Conservation (phyloP, 2,888 invertebrate genomes). For the Chironomus riparius region DNA sequence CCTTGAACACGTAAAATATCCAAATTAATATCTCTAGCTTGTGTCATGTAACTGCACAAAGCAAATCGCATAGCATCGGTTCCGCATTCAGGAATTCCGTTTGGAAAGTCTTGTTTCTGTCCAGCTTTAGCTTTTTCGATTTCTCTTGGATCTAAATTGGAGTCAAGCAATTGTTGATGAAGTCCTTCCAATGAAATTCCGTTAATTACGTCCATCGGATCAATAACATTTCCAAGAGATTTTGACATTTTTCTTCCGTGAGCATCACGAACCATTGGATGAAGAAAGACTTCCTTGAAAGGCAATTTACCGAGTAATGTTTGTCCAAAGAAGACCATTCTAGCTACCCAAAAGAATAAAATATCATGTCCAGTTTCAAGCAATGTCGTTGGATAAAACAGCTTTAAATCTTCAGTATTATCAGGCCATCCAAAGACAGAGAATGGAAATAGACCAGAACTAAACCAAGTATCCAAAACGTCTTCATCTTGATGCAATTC, state of each 20-base stretch:
- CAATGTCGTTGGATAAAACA: slow-evolving; percentile 84
- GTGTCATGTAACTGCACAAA: slow-evolving; percentile 78
- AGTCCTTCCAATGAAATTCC: slow-evolving; percentile 77
- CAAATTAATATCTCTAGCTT: slow-evolving; percentile 89
- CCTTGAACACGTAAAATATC: slow-evolving; percentile 90
- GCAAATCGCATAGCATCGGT: slow-evolving; percentile 58
- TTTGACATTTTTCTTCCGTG: slow-evolving; percentile 99
- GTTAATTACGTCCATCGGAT: slow-evolving; percentile 89
- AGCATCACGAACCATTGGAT: slow-evolving; percentile 95
- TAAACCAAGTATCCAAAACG: slow-evolving; percentile 99
- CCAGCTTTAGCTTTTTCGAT: slow-evolving; percentile 63
- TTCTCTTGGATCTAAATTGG: slow-evolving; percentile 82
- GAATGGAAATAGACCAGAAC: slow-evolving; percentile 92
- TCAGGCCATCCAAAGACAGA: slow-evolving; percentile 97
- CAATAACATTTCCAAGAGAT: slow-evolving; percentile 94
- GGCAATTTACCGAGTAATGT: slow-evolving; percentile 84
- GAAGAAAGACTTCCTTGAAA: slow-evolving; percentile 86
- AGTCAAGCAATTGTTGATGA: slow-evolving; percentile 60
- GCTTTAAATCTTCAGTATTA: slow-evolving; percentile 55
- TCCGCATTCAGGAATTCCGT: slow-evolving; percentile 92
- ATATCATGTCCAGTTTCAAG: slow-evolving; percentile 98
- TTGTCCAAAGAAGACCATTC: slow-evolving; percentile 97
- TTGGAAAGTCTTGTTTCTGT: slow-evolving; percentile 71
- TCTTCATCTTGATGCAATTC: slow-evolving; percentile 75
- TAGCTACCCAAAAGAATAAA: slow-evolving; percentile 98